phyloP scores from a whole-genome alignment of 1,140 invertebrate species.

The Drosophila gunungcola region DNA sequence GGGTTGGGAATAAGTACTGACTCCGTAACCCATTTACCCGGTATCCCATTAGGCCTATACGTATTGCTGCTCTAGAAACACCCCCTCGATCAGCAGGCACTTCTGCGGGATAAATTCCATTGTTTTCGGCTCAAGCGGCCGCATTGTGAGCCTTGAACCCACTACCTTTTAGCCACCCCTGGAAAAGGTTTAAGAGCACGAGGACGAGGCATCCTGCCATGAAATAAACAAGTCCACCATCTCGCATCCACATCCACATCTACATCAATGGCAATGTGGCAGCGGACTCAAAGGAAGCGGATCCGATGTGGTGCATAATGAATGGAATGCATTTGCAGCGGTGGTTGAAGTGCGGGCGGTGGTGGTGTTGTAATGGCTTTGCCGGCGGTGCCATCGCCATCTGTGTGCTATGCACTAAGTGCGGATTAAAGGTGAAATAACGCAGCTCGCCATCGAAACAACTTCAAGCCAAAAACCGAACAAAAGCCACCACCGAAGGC shows the following conservation, averaged over 20 bases:
- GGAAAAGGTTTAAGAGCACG: conserved; percentile 3
- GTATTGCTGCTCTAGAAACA: conserved; percentile 6
- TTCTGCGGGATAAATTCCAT: conserved; percentile 21
- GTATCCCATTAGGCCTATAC: conserved; percentile 26
- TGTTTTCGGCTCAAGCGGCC: conserved; percentile 27
- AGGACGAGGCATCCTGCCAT: conserved; percentile 30
- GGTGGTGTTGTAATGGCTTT: conserved; percentile 13
- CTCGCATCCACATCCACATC: conserved; percentile 10
- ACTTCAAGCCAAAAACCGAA: conserved; percentile 19
- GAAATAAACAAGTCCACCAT: conserved; percentile 41
- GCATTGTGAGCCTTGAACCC: conserved; percentile 25
- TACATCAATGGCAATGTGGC: conserved; percentile 39
- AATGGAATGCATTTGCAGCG: conserved; percentile 63
- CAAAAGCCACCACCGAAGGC: conserved; percentile 34
- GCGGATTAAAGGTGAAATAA: conserved; percentile 82
- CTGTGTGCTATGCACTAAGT: conserved; percentile 57
- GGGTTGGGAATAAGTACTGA: conserved; percentile 16
- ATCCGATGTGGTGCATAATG: conserved; percentile 60
- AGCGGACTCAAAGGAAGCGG: conserved; percentile 33
- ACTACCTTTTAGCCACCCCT: conserved; percentile 29
- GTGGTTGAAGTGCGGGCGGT: conserved; percentile 36
- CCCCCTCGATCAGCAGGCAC: conserved; percentile 18
- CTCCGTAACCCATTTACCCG: conserved; percentile 30
- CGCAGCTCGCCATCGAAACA: conserved; percentile 38
- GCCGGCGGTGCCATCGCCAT: conserved; percentile 24